Evolutionary conservation across 2,113 vertebrate species (phyloP).

Genomic region (Chroicocephalus ridibundus): DNA sequence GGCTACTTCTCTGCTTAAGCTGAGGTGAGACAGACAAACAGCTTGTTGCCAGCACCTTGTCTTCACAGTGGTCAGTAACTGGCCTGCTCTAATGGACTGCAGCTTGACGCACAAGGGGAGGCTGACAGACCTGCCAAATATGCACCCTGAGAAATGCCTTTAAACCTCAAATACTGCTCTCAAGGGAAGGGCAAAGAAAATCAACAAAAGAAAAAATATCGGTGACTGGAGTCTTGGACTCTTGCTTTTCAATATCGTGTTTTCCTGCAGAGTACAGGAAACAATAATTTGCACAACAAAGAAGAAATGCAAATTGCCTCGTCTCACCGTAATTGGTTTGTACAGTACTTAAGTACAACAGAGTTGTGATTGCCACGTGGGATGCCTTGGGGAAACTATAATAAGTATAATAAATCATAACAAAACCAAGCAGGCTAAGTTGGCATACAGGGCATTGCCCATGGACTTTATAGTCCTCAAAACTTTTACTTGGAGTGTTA

Average conservation of each 20-base stretch:
- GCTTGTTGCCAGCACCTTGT: neutral
- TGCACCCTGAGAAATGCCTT: neutral
- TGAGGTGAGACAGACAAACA: neutral
- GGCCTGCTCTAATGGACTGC: neutral
- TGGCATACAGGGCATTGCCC: neutral
- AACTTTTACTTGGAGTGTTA: neutral
- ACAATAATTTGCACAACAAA: neutral
- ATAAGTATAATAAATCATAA: neutral
- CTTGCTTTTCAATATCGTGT: neutral
- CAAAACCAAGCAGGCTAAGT: neutral
- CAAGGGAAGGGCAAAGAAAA: neutral
- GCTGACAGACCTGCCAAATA: neutral
- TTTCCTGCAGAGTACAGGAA: neutral
- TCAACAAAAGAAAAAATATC: neutral
- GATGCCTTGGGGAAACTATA: neutral
- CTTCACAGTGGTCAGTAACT: neutral
- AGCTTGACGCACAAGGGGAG: neutral
- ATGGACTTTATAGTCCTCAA: neutral
- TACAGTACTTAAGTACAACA: neutral
- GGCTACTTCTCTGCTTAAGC: neutral
- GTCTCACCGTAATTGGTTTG: neutral
- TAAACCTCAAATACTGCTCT: neutral
- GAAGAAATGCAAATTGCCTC: neutral
- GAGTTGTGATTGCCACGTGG: neutral
- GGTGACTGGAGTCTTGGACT: neutral